Evolutionary conservation across 2,113 vertebrate species (phyloP), one percentile per base, ranked within the genome.

Genomic region (Oncorhynchus nerka): DNA sequence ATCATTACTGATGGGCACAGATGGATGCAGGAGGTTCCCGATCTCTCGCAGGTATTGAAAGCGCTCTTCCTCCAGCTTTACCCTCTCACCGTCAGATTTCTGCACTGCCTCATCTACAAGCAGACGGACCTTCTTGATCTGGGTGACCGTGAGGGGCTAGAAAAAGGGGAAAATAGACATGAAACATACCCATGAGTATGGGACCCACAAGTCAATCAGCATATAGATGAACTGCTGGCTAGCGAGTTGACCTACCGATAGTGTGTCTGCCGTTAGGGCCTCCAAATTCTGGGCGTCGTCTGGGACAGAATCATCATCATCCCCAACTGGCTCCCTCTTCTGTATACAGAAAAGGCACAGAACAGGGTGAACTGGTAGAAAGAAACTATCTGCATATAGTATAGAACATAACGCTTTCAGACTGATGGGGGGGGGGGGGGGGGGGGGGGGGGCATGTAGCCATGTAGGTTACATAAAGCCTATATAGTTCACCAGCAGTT

Each of bases 1-100:
- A 0, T 99, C 95, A 0, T 99, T 97, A 91, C 98, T 99, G 90
- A 99, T 95, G 75, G 98, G 98, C 68, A 99, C 98, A 0, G 97
- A 96, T 0, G 96, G 96, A 76, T 99, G 97, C 24, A 99, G 94
- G 13, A 98, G 93, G 90, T 99, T 99, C 65, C 97, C 98, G 1
- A 99, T 98, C 88, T 99, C 97, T 73, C 98, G 87, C 77, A 96
- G 94, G 87, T 93, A 95, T 85, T 97, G 96, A 20, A 99, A 97
- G 1, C 98, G 93, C 66, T 96, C 95, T 0, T 91, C 92, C 80
- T 99, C 97, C 86, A 99, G 87, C 73, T 86, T 92, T 1, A 94
- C 0, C 11, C 97, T 92, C 69, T 98, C 95, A 0, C 83, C 83
- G 16, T 99, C 97, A 0, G 90, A 92, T 81, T 94, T 91, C 68